phyloP scores from a whole-genome alignment of 2,797 vertebrate genomes.

The Antennarius maculatus region DNA sequence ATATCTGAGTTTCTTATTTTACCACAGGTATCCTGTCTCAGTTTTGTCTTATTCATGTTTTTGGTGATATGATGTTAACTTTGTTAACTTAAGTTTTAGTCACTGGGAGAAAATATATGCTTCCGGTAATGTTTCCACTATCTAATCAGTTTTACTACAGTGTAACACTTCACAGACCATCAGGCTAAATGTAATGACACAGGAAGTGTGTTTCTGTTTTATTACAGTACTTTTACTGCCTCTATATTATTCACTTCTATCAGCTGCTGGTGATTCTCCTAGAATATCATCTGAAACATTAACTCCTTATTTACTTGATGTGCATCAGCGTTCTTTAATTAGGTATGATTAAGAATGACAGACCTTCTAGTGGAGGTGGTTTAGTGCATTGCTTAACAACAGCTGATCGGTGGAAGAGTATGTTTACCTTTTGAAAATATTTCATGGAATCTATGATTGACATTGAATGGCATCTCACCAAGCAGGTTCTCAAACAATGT shows the following conservation, averaged over 20 bases:
- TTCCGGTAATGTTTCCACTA: neutral
- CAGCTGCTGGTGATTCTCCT: neutral
- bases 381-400: too few relatives aligned
- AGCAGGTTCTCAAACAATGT: too few relatives aligned
- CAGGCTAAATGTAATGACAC: neutral
- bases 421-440: too few relatives aligned
- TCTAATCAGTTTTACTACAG: conserved; percentile 23
- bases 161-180: conserved; percentile 2
- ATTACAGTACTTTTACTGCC: neutral
- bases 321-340: too few relatives aligned
- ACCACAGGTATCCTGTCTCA: neutral
- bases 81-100: conserved; percentile 9
- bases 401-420: too few relatives aligned
- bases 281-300: conserved; percentile 1
- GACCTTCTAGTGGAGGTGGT: too few relatives aligned
- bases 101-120: conserved; percentile 10
- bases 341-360: too few relatives aligned
- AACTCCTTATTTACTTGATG: neutral
- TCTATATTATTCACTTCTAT: too few relatives aligned
- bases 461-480: too few relatives aligned
- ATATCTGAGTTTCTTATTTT: conserved; percentile 6
- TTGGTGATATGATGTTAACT: conserved; percentile 14
- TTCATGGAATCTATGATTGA: too few relatives aligned
- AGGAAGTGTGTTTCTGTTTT: conserved; percentile 4
- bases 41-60: conserved; percentile 19